Base-by-base conservation (phyloP, 1,140 invertebrate species). In the Pissodes strobi region DNA sequence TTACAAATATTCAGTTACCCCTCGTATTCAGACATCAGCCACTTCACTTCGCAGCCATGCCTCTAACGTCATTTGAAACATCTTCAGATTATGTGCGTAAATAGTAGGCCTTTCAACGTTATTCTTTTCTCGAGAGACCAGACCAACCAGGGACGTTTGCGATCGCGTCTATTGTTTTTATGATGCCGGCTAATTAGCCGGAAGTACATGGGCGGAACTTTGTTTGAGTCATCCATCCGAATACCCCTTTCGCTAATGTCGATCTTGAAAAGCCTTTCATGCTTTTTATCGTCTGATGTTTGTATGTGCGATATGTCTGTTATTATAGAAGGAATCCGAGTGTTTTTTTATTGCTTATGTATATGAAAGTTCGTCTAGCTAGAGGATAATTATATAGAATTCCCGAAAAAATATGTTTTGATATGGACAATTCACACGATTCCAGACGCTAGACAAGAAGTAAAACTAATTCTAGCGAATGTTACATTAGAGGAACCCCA, bases 161-260 rank as follows among this genome's bases (percentile, higher is more conserved):
- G 4, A 18, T 61, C 34, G n/a, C n/a, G 13, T 18, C 46, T 25
- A 51, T 61, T 61, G 58, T 61, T 38, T 61, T 61, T 41, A 41
- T 41, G 18, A 39, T 61, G 30, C 46, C 58, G 45, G 34, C 48
- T 61, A 61, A 61, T 61, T 61, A 61, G 58, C 45, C 58, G 58
- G 58, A 61, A 61, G 58, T 61, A 61, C 30, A 61, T 61, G 58
- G 58, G 58, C 58, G 58, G 58, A 49, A 51, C 46, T 61, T 61
- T n/a, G n/a, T n/a, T n/a, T 61, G 58, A 61, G 45, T 61, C 58
- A 61, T 61, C 58, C 58, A 61, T 61, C 48, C 46, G 58, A 51
- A n/a, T 23, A 61, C 48, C 46, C 46, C 51, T 53, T 39, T 38
- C 27, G 17, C 39, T 49, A 38, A 51, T 37, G 45, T 9, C 38